Evolutionary conservation across 1,140 invertebrate species (phyloP), one percentile per base, ranked within the genome.

Genomic region (Linepithema humile): DNA sequence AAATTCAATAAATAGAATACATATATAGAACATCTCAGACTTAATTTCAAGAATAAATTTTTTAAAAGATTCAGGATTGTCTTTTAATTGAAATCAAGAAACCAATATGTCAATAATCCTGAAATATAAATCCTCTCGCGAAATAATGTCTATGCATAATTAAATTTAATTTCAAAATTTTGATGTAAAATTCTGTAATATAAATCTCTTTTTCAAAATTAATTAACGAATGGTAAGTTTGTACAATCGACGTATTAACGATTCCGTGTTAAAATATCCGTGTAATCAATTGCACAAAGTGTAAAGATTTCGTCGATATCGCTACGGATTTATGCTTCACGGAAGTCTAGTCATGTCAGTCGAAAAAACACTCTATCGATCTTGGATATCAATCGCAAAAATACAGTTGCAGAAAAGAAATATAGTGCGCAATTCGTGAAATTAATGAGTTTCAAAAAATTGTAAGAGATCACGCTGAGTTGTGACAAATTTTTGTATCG

Each of bases 321-420:
- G 35, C 38, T 59, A 15, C 55, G 38, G 53, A 73, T 73, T 73
- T 38, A 59, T 57, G 70, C 53, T 73, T 74, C 55, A 60, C 55
- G 53, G 38, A 26, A 62, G 29, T 23, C 26, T 35, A 45, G 26
- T 75, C 72, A 75, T 48, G 40, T 75, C 57, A 23, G 55, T 62
- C 55, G 55, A 3, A 17, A 75, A n/a, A 32, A 57, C 20, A 15
- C 20, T 38, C 29, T 55, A 73, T 48, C 38, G n/a, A 62, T 62
- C 10, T 40, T 23, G 26, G 32, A 75, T 75, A 74, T 74, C 55
- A 43, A 60, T 74, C 35, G 26, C 12, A 60, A 7, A 48, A 72
- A 55, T 62, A 32, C 5, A 55, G 23, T 9, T 12, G 26, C 9
- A 60, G 38, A 29, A 45, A 62, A 40, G 4, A 67, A 35, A 38